These are phyloP conservation scores for Epsilonema sp. DNA, from an alignment of 2,888 invertebrate genomes.

Conservation along the genomic window DNA sequence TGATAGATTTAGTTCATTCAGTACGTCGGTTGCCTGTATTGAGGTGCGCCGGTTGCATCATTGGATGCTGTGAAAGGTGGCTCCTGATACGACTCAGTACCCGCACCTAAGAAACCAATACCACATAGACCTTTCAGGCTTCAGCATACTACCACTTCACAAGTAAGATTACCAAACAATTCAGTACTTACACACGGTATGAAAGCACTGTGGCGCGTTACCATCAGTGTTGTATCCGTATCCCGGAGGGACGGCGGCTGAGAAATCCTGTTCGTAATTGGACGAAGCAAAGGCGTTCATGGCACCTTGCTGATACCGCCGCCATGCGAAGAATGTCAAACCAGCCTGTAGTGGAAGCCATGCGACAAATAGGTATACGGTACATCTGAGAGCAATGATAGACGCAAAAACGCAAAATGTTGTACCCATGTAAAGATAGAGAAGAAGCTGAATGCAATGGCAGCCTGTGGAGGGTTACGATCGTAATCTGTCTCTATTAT, in stretches of 20 bases:
- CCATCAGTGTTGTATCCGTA: not conserved
- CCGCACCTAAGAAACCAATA: too few relatives aligned
- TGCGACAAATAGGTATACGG: not conserved
- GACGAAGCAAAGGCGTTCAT: conserved; percentile 70
- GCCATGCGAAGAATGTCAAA: conserved; percentile 76
- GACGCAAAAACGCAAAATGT: not conserved
- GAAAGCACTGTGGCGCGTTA: too few relatives aligned
- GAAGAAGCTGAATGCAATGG: conserved; percentile 88
- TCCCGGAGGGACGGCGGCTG: not conserved
- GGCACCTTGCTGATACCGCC: conserved; percentile 71
- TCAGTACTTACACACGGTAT: too few relatives aligned
- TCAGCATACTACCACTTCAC: too few relatives aligned
- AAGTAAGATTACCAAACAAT: too few relatives aligned
- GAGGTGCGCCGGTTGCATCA: too few relatives aligned
- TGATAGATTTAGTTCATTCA: too few relatives aligned
- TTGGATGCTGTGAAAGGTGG: too few relatives aligned
- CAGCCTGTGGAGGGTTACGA: conserved; percentile 70
- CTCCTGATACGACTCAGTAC: too few relatives aligned
- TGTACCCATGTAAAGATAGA: conserved; percentile 84
- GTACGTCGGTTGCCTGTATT: too few relatives aligned
- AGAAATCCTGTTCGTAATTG: conserved; percentile 41
- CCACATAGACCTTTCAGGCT: too few relatives aligned
- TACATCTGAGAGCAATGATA: conserved; percentile 1
- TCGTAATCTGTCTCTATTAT: conserved; percentile 33
- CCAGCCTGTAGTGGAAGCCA: conserved; percentile 48